Evolutionary conservation across 1,140 invertebrate species (phyloP).

Genomic region (Lordiphosa stackelbergi): DNA sequence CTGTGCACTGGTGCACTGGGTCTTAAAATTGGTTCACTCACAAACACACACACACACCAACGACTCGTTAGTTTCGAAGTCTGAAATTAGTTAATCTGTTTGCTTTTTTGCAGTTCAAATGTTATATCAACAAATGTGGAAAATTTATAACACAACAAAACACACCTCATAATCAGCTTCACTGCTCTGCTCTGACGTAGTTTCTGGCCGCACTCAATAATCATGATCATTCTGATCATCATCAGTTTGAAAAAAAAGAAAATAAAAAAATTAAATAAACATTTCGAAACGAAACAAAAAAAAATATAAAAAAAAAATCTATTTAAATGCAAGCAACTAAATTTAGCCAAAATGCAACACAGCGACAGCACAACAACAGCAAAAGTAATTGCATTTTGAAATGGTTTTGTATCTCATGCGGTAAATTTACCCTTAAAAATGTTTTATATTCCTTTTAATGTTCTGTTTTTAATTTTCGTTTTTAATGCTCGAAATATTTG

Average conservation of each 20-base stretch:
- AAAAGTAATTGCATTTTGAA: conserved; percentile 63
- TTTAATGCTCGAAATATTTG: conserved; percentile 43
- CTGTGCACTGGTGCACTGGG: too few species aligned
- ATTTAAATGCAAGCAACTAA: conserved; percentile 32
- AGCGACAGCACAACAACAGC: conserved; percentile 26
- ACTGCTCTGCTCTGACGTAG: conserved; percentile 26
- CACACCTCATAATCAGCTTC: conserved; percentile 30
- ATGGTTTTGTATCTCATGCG: conserved; percentile 36
- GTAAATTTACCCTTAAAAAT: conserved; percentile 70
- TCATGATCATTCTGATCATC: conserved; percentile 29
- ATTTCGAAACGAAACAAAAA: conserved; percentile 16
- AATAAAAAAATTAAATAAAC: conserved; percentile 37
- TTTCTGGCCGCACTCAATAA: conserved; percentile 12
- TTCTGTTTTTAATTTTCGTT: conserved; percentile 33
- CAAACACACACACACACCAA: not conserved
- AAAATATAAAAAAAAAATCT: conserved; percentile 16
- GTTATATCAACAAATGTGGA: conserved; percentile 6
- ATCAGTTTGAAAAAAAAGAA: conserved; percentile 6
- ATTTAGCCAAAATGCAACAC: conserved; percentile 31
- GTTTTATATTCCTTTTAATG: conserved; percentile 36
- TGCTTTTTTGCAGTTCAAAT: conserved; percentile 6
- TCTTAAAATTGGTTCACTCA: not conserved
- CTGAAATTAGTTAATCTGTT: conserved; percentile 7
- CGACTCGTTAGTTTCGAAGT: conserved; percentile 4
- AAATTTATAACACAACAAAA: conserved; percentile 24